Evolutionary conservation across 2,113 vertebrate genomes (phyloP).

Genomic region (Gobius niger): DNA sequence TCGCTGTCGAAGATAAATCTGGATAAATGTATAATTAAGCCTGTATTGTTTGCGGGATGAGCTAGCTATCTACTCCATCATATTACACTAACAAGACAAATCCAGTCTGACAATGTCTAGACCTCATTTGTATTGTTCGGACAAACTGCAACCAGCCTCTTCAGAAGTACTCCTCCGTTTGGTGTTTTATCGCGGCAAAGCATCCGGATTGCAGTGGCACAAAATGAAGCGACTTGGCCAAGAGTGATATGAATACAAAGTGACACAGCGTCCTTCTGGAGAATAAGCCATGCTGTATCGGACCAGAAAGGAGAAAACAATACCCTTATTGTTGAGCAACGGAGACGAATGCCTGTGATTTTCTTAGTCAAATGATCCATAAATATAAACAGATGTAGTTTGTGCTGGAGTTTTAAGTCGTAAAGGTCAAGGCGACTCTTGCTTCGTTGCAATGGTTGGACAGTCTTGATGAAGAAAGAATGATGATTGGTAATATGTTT

Average conservation of each 20-base stretch:
- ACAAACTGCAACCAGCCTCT: constrained; percentile 11
- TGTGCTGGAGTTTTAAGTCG: background rate
- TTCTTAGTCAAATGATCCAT: too few relatives aligned
- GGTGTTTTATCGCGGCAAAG: constrained; percentile 32
- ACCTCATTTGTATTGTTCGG: constrained; percentile 25
- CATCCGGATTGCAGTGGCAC: constrained; percentile 17
- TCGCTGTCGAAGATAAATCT: constrained; percentile 22
- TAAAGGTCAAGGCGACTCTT: too few relatives aligned
- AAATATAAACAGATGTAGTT: too few relatives aligned
- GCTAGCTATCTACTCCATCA: constrained; percentile 19
- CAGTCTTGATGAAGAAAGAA: too few relatives aligned
- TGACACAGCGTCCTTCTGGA: constrained; percentile 9
- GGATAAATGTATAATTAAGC: constrained; percentile 25
- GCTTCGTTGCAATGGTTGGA: too few relatives aligned
- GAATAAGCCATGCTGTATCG: constrained; percentile 1
- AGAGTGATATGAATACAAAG: constrained; percentile 7
- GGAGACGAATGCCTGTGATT: too few relatives aligned
- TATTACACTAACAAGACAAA: constrained; percentile 26
- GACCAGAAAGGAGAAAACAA: constrained; percentile 1
- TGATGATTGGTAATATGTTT: too few relatives aligned
- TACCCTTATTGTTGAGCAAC: background rate
- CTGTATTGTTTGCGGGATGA: constrained; percentile 16
- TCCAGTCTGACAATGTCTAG: constrained; percentile 22
- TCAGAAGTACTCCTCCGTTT: constrained; percentile 21
- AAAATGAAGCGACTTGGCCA: background rate